Evolutionary conservation across 2,113 vertebrate genomes (phyloP).

Genomic region (Protobothrops flavoviridis): DNA sequence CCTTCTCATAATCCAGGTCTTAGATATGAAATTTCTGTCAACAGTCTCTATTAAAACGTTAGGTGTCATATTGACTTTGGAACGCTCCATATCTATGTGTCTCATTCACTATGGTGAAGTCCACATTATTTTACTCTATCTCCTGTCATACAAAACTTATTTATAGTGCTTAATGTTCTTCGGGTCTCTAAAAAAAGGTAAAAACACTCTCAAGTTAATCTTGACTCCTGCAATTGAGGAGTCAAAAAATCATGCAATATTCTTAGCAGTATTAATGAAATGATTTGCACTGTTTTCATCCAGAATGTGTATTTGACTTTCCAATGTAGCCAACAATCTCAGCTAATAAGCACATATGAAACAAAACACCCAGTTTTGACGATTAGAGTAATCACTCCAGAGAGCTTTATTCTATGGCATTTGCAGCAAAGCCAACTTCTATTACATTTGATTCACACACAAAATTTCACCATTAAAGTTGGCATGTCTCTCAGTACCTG

Average conservation of each 20-base stretch:
- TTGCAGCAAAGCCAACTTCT: background rate
- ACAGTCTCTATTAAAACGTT: background rate
- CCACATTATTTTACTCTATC: background rate
- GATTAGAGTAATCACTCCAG: background rate
- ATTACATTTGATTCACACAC: background rate
- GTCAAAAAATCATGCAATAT: background rate
- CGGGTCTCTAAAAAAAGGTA: background rate
- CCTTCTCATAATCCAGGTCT: background rate
- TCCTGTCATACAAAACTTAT: background rate
- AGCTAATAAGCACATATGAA: background rate
- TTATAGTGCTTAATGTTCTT: background rate
- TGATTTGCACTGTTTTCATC: background rate
- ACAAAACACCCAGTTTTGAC: background rate
- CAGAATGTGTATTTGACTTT: background rate
- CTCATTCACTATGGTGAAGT: background rate
- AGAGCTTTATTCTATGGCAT: background rate
- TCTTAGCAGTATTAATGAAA: background rate
- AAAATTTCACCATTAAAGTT: background rate
- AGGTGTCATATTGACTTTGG: background rate
- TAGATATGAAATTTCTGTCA: background rate
- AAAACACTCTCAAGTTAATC: background rate
- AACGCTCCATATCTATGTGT: background rate
- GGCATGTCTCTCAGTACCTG: too few relatives aligned
- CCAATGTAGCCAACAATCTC: background rate
- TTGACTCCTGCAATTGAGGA: background rate